Evolutionary conservation across 2,888 invertebrate genomes (phyloP).

Genomic region (Drosophila sordidula): DNA sequence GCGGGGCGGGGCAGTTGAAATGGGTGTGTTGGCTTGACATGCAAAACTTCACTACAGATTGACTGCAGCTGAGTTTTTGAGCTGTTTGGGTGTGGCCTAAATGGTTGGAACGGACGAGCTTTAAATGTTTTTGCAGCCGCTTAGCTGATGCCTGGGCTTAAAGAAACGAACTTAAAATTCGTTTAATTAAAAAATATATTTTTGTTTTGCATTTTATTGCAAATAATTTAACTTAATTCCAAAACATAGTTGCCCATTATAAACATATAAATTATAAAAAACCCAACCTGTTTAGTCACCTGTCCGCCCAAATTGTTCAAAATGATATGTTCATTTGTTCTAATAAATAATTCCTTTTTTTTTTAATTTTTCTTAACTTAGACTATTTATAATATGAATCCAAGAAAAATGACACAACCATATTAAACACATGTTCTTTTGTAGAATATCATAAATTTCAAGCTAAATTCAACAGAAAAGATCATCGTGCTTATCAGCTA

Average conservation of each 20-base stretch:
- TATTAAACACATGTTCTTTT: not conserved
- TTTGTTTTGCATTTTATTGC: no score
- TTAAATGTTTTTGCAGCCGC: not conserved
- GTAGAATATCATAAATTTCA: constrained; percentile 1
- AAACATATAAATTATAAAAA: not conserved
- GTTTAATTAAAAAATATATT: no score
- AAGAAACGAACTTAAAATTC: not conserved
- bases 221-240: no score
- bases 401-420: not conserved
- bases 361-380: not conserved
- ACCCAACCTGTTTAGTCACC: not conserved
- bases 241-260: no score
- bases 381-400: not conserved
- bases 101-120: constrained; percentile 9
- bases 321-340: not conserved
- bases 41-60: constrained; percentile 14
- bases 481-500: not conserved
- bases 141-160: not conserved
- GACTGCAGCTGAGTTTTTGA: constrained; percentile 7
- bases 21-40: constrained; percentile 6
- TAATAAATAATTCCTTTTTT: not conserved
- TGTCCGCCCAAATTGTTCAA: not conserved
- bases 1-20: not conserved
- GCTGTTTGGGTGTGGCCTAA: constrained; percentile 30
- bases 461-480: constrained; percentile 4